Conservation (phyloP, 2,888 invertebrate species). For the Drosophila multiciliata region DNA sequence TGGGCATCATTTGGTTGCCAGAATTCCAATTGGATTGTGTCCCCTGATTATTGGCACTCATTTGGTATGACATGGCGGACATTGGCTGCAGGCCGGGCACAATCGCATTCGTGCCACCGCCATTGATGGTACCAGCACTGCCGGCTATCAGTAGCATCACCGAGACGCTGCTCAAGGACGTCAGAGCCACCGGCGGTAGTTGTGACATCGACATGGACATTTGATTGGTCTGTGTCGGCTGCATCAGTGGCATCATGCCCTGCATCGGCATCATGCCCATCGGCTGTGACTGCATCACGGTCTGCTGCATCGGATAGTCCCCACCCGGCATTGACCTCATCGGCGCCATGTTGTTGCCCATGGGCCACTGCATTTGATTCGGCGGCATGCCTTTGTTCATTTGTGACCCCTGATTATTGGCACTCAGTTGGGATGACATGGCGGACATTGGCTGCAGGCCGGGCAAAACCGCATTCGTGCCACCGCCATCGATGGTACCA, state of each 20-base stretch:
- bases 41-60: slow-evolving; percentile 35
- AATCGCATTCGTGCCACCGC: slow-evolving; percentile 64
- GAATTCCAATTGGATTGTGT: slow-evolving; percentile 41
- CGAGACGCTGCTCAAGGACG: slow-evolving; percentile 62
- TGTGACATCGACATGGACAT: slow-evolving; percentile 61
- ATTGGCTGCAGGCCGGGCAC: slow-evolving; percentile 62
- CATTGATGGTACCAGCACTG: slow-evolving; percentile 63
- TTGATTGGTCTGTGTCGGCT: slow-evolving; percentile 9
- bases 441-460: slow-evolving; percentile 60
- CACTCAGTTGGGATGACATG: slow-evolving; percentile 43
- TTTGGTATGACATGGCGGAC: slow-evolving; percentile 48
- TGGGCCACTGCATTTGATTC: slow-evolving; percentile 60
- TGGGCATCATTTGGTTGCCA: slow-evolving; percentile 29
- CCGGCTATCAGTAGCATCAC: slow-evolving; percentile 69
- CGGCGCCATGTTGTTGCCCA: slow-evolving; percentile 19
- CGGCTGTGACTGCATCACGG: slow-evolving; percentile 24
- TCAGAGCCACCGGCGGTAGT: slow-evolving; percentile 61
- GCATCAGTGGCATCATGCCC: slow-evolving; percentile 26
- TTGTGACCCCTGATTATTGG: slow-evolving; percentile 38
- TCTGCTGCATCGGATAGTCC: slow-evolving; percentile 43
- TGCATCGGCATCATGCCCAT: slow-evolving; percentile 40
- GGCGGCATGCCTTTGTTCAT: slow-evolving; percentile 20
- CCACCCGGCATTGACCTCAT: slow-evolving; percentile 43
- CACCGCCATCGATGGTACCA: slow-evolving; percentile 64
- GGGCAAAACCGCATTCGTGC: slow-evolving; percentile 66